Evolutionary conservation across 2,797 vertebrate genomes (phyloP), one percentile per base, ranked within the genome.

Genomic region (Okamejei kenojei): DNA sequence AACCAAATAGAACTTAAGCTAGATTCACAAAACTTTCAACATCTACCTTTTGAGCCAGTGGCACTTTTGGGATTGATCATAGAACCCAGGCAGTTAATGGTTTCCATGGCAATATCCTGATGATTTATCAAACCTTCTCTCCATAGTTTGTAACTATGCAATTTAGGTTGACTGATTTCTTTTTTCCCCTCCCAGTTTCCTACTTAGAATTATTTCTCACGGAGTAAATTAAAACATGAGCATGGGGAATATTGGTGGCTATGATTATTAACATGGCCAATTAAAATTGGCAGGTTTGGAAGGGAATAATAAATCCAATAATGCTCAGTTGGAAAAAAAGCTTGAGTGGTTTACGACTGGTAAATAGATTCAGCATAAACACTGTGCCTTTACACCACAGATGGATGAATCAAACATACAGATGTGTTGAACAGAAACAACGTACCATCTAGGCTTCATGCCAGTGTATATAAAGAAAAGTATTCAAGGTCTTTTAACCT

Each of bases 21-120:
- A 92, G 38, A 92, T 76, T 92, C 71, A 92, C 76, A 92, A 73
- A 92, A 92, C 90, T 74, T 92, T 92, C 71, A 92, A 76, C n/a
- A 71, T 45, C 76, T 92, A 38, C 73, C 71, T 76, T 92, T 73
- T 45, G 38, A 76, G 90, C 63, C 68, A 45, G 68, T 35, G 65
- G 32, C 65, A 54, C 90, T 76, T 54, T 73, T 74, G 90, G 71
- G 38, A 92, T 76, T 74, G 90, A 92, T 92, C 71, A 74, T 92
- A n/a, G 90, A 92, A 45, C 9, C 21, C 90, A 54, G 38, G 71
- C 71, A 92, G 90, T 92, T 92, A 92, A 92, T 73, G 45, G 71
- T 92, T 92, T n/a, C 90, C 90, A 92, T 54, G 71, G 90, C 71
- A 76, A 92, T 92, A 58, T 76, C 71, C 45, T 92, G 35, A 76